Percentiles rank a stretch among this genome's conserved stretches.
These are phyloP conservation scores for Hecatera dysodea DNA, from an alignment of 2,888 invertebrate genomes.

Conservation along the genomic window DNA sequence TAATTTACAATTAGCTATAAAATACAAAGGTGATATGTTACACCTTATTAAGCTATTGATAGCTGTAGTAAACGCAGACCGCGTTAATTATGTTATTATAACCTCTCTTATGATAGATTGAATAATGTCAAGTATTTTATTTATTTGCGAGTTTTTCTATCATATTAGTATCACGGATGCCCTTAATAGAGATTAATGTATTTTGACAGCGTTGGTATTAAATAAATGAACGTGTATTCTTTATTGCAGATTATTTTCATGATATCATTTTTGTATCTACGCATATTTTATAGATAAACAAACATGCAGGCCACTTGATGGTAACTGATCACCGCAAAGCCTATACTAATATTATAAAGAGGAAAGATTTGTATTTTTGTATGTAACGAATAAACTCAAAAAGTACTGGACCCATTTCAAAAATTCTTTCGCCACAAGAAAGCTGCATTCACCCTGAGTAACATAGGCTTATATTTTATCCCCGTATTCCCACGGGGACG, in stretches of 20 bases:
- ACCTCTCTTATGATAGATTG: slow-evolving; percentile 26
- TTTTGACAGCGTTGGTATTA: not conserved
- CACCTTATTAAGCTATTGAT: slow-evolving; percentile 64
- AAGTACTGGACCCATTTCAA: too few species aligned
- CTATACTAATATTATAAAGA: too few species aligned
- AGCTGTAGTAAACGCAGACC: slow-evolving; percentile 14
- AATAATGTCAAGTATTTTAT: slow-evolving; percentile 22
- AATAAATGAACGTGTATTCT: not conserved
- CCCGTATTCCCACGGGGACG: too few species aligned
- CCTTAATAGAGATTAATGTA: slow-evolving; percentile 13
- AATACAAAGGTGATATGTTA: slow-evolving; percentile 60
- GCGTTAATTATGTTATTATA: slow-evolving; percentile 60
- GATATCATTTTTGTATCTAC: too few species aligned
- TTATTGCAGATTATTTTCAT: not conserved
- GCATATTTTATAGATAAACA: too few species aligned
- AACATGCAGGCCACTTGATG: too few species aligned
- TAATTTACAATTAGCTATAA: slow-evolving; percentile 54
- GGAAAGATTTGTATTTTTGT: too few species aligned
- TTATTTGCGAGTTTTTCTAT: slow-evolving; percentile 17
- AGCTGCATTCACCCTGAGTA: too few species aligned
- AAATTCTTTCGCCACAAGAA: too few species aligned
- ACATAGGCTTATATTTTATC: too few species aligned
- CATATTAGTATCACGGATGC: not conserved
- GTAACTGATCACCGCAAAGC: too few species aligned
- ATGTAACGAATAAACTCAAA: too few species aligned